Percentiles rank a stretch among this genome's conserved stretches.
Conservation (phyloP, 1,140 invertebrate genomes). For the Conopomorpha cramerella region DNA sequence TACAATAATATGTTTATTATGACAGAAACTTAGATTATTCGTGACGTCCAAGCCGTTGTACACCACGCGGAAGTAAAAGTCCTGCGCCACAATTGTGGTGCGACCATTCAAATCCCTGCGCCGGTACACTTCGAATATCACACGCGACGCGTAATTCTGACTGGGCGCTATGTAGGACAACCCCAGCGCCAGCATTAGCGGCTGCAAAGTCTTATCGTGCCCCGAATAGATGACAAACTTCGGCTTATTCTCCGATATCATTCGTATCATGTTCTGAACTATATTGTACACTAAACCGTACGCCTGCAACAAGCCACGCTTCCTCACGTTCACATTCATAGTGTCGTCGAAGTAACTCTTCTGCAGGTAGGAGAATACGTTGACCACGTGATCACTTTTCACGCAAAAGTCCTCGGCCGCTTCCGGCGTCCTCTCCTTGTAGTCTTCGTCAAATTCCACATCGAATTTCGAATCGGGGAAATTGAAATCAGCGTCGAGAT, state of each 20-base stretch:
- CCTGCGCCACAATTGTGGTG: constrained; percentile 59
- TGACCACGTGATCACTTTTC: constrained; percentile 71
- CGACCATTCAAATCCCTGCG: constrained; percentile 57
- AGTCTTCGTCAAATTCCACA: constrained; percentile 50
- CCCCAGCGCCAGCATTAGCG: constrained; percentile 79
- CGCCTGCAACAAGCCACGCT: constrained; percentile 70
- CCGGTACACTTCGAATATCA: constrained; percentile 83
- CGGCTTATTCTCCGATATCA: constrained; percentile 76
- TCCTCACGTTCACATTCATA: constrained; percentile 67
- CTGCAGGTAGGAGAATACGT: constrained; percentile 75
- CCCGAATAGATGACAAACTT: constrained; percentile 88
- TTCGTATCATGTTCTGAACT: constrained; percentile 76
- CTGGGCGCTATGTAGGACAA: constrained; percentile 62
- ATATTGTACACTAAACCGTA: constrained; percentile 80
- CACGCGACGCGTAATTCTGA: constrained; percentile 78
- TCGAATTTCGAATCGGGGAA: constrained; percentile 47
- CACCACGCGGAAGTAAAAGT: constrained; percentile 81
- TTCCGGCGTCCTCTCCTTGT: constrained; percentile 41
- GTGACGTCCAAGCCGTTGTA: constrained; percentile 89
- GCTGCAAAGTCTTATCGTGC: constrained; percentile 88
- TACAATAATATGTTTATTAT: constrained; percentile 43
- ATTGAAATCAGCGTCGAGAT: constrained; percentile 57
- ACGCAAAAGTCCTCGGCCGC: constrained; percentile 62
- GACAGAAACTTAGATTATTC: constrained; percentile 79
- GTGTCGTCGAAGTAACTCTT: constrained; percentile 72